Percentiles rank a stretch among this genome's conserved stretches.
These are phyloP conservation scores for Engraulis encrasicolus DNA, from an alignment of 2,113 vertebrate genomes.

Conservation along the genomic window DNA sequence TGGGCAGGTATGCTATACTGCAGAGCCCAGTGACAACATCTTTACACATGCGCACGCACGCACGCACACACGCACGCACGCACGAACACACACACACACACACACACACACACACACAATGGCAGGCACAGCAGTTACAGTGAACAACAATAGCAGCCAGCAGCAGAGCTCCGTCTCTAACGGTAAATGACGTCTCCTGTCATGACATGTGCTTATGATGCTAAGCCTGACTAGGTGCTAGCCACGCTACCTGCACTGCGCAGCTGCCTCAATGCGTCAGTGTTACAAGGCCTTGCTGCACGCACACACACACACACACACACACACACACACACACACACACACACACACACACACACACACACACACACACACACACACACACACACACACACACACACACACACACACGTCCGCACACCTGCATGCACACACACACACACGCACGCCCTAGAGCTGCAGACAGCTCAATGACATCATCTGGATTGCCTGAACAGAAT, in stretches of 20 bases:
- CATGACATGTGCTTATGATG: neutral
- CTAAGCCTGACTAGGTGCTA: neutral
- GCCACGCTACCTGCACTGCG: neutral
- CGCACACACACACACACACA: neutral
- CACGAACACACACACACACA: too few relatives aligned
- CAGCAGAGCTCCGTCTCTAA: neutral
- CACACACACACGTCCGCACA: slow-evolving; percentile 6
- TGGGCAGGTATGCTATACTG: too few relatives aligned
- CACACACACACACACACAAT: slow-evolving; percentile 27
- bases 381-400: neutral
- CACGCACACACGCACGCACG: too few relatives aligned
- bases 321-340: neutral
- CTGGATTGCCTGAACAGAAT: slow-evolving; percentile 45
- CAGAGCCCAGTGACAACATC: too few relatives aligned
- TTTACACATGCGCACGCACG: too few relatives aligned
- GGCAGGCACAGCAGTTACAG: neutral
- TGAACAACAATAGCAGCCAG: neutral
- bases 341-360: slow-evolving; percentile 37
- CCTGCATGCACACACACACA: slow-evolving; percentile 22
- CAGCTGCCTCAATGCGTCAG: neutral
- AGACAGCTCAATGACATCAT: slow-evolving; percentile 75
- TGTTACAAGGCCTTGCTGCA: slow-evolving; percentile 25
- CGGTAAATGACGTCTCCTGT: neutral
- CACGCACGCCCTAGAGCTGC: too few relatives aligned
- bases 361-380: neutral